Evolutionary conservation across 2,797 vertebrate species (phyloP).

Genomic region (Eospalax fontanierii): DNA sequence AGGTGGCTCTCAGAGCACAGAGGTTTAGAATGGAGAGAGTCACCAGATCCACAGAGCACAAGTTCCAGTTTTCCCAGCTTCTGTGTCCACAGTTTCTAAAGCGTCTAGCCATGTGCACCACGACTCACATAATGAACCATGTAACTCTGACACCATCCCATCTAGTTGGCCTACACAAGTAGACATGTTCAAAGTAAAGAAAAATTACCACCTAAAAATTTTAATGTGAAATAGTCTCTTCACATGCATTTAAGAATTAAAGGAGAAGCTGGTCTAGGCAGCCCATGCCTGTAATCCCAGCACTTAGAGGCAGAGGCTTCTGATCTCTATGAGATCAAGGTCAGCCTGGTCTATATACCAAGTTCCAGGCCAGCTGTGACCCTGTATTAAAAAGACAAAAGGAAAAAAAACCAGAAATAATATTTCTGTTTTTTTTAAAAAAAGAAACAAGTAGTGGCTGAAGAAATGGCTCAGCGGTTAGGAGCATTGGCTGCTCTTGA

Average conservation of each 20-base stretch:
- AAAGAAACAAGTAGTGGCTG: no score
- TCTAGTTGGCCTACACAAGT: constrained; percentile 91
- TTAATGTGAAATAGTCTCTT: not conserved
- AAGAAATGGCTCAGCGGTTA: no score
- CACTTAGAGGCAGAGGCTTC: no score
- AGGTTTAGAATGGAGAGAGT: not conserved
- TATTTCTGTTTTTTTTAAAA: no score
- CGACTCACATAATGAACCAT: constrained; percentile 19
- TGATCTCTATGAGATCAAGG: no score
- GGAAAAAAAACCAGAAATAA: no score
- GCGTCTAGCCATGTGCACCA: constrained; percentile 37
- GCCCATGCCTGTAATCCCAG: no score
- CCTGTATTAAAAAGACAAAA: no score
- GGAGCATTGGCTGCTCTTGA: no score
- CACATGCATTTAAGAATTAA: constrained; percentile 44
- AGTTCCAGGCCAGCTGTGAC: no score
- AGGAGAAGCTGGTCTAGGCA: not conserved
- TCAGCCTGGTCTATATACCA: no score
- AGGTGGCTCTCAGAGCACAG: constrained; percentile 55
- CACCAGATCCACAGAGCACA: not conserved
- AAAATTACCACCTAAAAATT: not conserved
- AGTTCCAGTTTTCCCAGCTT: not conserved
- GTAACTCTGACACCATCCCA: constrained; percentile 85
- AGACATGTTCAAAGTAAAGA: constrained; percentile 32
- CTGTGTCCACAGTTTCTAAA: not conserved